phyloP scores from a whole-genome alignment of 2,888 invertebrate genomes.

The Leptopterna dolabrata region DNA sequence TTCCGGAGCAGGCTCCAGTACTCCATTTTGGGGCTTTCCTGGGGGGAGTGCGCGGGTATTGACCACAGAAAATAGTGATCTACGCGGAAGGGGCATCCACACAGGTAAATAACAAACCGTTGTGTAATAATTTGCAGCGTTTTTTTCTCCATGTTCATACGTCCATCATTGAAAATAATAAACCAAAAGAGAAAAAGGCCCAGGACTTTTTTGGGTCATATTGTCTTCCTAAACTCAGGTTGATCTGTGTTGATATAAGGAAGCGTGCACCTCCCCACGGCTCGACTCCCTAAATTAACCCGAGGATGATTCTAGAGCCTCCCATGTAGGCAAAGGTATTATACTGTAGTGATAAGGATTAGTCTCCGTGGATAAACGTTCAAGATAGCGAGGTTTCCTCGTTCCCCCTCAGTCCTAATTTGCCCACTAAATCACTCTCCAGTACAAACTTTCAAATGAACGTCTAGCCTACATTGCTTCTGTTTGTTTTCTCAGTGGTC shows the following conservation, averaged over 20 bases:
- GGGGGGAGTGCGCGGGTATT: too few relatives aligned
- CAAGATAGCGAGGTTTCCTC: neutral
- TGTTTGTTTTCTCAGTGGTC: neutral
- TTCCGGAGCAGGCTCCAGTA: too few relatives aligned
- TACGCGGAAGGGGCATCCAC: too few relatives aligned
- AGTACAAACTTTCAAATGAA: neutral
- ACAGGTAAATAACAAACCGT: too few relatives aligned
- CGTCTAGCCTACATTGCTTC: neutral
- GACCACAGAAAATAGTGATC: too few relatives aligned
- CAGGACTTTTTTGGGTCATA: too few relatives aligned
- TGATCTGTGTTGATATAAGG: neutral
- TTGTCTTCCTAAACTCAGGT: too few relatives aligned
- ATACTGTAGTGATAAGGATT: neutral
- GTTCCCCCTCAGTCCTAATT: neutral
- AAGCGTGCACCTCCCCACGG: neutral
- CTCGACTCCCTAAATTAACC: neutral
- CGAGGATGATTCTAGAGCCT: neutral
- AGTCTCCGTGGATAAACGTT: neutral
- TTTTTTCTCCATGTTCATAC: too few relatives aligned
- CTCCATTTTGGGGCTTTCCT: too few relatives aligned
- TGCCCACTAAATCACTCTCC: neutral
- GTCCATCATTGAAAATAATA: too few relatives aligned
- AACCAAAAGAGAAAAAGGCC: too few relatives aligned
- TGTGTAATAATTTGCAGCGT: too few relatives aligned
- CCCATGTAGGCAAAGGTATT: neutral